Percentiles rank a stretch among this genome's conserved stretches.
Evolutionary conservation across 2,113 vertebrate species (phyloP).

Genomic region (Oryzias melastigma): DNA sequence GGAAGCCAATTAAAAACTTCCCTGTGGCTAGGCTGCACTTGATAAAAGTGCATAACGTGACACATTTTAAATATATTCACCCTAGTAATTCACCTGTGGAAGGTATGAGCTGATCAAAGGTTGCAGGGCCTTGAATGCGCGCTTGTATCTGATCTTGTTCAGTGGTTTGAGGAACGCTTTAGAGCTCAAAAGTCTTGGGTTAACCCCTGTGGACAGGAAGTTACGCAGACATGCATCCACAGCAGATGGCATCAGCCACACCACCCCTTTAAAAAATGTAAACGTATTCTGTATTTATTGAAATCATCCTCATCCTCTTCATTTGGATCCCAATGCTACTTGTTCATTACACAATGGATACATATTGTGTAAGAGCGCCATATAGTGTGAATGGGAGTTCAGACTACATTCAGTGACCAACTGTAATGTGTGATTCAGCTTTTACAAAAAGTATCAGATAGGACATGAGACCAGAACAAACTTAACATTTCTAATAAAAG

Average conservation of each 20-base stretch:
- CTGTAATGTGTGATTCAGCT: too few relatives aligned
- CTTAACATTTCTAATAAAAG: too few relatives aligned
- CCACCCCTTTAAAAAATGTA: background rate
- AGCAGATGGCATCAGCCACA: background rate
- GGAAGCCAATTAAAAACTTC: slow-evolving; percentile 72
- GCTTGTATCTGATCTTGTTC: slow-evolving; percentile 21
- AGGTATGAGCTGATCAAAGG: slow-evolving; percentile 40
- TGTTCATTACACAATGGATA: too few relatives aligned
- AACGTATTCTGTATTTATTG: background rate
- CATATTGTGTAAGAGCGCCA: too few relatives aligned
- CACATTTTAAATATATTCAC: slow-evolving; percentile 50
- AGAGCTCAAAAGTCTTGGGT: background rate
- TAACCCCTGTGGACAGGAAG: slow-evolving; percentile 13
- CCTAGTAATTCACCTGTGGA: slow-evolving; percentile 42
- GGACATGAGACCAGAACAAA: too few relatives aligned
- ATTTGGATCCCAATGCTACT: too few relatives aligned
- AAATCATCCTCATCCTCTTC: too few relatives aligned
- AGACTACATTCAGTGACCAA: too few relatives aligned
- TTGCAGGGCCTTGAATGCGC: slow-evolving; percentile 17
- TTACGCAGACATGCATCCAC: background rate
- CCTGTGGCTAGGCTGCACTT: slow-evolving; percentile 51
- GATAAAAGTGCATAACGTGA: slow-evolving; percentile 49
- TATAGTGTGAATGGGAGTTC: too few relatives aligned
- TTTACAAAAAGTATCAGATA: too few relatives aligned
- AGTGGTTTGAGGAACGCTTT: slow-evolving; percentile 13